A percentile compares a stretch with the other conserved stretches of the same genome.
These are phyloP conservation scores for Fragum whitleyi DNA, from an alignment of 2,888 invertebrate species.

Conservation along the genomic window DNA sequence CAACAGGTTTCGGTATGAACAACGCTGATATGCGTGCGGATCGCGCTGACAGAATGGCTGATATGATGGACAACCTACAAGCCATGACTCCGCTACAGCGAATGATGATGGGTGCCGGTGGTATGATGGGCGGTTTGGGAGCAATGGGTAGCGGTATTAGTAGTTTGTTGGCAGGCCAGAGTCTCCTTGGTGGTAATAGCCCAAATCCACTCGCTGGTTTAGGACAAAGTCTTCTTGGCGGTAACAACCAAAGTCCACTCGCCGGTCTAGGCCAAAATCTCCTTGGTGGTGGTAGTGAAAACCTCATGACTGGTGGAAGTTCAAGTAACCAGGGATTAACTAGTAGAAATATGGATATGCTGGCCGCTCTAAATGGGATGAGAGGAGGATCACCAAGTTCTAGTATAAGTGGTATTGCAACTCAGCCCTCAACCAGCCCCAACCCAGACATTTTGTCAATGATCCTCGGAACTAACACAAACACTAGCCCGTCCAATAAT, in stretches of 20 bases:
- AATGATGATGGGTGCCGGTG: neutral
- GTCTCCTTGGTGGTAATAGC: neutral
- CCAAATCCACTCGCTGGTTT: neutral
- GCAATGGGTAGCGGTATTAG: neutral
- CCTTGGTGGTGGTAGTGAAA: too few relatives aligned
- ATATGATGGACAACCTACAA: constrained; percentile 22
- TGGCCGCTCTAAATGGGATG: neutral
- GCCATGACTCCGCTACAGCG: constrained; percentile 18
- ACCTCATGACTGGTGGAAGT: too few relatives aligned
- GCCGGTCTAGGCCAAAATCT: neutral
- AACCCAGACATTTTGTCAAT: neutral
- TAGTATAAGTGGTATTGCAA: neutral
- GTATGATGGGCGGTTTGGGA: neutral
- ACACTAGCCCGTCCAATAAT: neutral
- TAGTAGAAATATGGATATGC: neutral
- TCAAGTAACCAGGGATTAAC: neutral
- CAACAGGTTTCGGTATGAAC: neutral
- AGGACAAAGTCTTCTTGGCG: neutral
- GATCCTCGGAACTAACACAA: neutral
- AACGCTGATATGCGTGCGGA: constrained; percentile 10
- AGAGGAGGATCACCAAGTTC: neutral
- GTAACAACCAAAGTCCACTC: neutral
- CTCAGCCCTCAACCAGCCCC: neutral
- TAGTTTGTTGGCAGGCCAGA: neutral
- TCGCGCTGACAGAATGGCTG: constrained; percentile 24